phyloP scores from a whole-genome alignment of 2,113 vertebrate species.

The Sinocyclocheilus grahami region DNA sequence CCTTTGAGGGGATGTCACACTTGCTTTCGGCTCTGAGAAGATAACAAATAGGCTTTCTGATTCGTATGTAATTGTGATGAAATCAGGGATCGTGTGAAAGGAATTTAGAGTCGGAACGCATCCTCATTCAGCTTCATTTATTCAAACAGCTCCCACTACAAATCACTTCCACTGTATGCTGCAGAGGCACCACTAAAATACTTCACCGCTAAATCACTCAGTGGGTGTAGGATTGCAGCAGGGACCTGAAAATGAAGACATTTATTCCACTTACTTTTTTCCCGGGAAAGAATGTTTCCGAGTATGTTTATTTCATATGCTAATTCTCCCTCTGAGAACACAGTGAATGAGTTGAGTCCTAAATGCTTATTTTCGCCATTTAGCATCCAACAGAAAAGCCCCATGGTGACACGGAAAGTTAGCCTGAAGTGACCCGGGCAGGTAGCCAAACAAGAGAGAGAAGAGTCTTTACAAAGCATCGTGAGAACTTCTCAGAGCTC shows the following conservation, averaged over 20 bases:
- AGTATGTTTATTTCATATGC: constrained; percentile 41
- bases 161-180: constrained; percentile 28
- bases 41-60: background rate
- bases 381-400: constrained; percentile 41
- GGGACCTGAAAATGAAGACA: constrained; percentile 22
- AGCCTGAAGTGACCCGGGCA: constrained; percentile 49
- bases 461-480: constrained; percentile 48
- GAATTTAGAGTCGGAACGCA: background rate
- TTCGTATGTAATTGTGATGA: constrained; percentile 9
- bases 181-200: background rate
- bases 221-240: constrained; percentile 23
- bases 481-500: constrained; percentile 52
- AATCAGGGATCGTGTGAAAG: constrained; percentile 24
- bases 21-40: background rate
- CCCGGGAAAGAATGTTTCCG: constrained; percentile 16
- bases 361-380: constrained; percentile 40
- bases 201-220: constrained; percentile 40
- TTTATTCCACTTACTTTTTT: background rate
- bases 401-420: constrained; percentile 34
- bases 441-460: constrained; percentile 46
- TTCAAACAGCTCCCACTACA: constrained; percentile 31
- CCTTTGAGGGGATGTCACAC: constrained; percentile 25
- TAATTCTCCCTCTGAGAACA: constrained; percentile 42
- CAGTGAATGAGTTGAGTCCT: constrained; percentile 18
- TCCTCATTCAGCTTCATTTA: constrained; percentile 24